These are phyloP conservation scores for Ganaspis sp. DNA, from an alignment of 1,140 invertebrate species.

Conservation along the genomic window DNA sequence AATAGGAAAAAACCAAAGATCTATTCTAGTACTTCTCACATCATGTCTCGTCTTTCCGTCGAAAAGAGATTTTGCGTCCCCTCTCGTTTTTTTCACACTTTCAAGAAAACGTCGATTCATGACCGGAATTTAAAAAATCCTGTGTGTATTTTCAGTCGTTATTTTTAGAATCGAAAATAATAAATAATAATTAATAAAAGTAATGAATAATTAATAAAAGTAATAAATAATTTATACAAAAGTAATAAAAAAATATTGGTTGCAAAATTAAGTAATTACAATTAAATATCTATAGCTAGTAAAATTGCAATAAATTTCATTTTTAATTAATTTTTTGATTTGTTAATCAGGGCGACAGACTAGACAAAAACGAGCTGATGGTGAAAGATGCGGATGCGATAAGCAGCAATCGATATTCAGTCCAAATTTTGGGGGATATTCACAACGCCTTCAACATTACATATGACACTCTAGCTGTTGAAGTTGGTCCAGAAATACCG, in stretches of 20 bases:
- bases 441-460: constrained; percentile 66
- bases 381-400: constrained; percentile 66
- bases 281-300: neutral
- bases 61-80: neutral
- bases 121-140: too few species aligned
- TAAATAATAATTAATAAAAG: neutral
- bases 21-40: neutral
- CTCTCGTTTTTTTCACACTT: constrained; percentile 4
- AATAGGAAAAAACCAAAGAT: constrained; percentile 22
- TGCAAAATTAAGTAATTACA: too few species aligned
- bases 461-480: constrained; percentile 62
- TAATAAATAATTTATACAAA: neutral
- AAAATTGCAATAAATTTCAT: neutral
- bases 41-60: neutral
- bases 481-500: constrained; percentile 52
- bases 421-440: constrained; percentile 64
- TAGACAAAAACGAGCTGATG: constrained; percentile 67
- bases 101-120: neutral
- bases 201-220: neutral
- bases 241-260: neutral
- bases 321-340: constrained; percentile 21
- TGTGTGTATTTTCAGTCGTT: too few species aligned
- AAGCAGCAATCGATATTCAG: constrained; percentile 62
- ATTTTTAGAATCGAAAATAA: neutral
- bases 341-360: constrained; percentile 59